Evolutionary conservation across 2,888 invertebrate species (phyloP), one percentile per base, ranked within the genome.

Genomic region (Clunio marinus): DNA sequence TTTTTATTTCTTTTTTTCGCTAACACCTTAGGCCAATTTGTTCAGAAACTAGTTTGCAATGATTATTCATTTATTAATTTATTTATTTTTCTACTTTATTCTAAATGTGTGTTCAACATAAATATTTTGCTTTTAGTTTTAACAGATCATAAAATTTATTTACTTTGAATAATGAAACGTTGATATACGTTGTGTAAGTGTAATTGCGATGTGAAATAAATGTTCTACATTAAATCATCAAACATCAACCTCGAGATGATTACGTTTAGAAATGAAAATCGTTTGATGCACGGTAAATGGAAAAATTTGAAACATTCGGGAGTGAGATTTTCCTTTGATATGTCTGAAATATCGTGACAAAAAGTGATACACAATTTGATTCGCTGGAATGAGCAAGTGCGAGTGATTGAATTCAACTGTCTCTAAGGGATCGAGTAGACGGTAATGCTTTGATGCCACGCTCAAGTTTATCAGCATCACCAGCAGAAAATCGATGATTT

Each of bases 401-500:
- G n/a, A 7, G 25, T n/a, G 1, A 25, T 58, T 10, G 13, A 67
- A 71, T 74, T 80, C 79, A 81, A 75, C 79, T 80, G 71, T 82
- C 81, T 74, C 86, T 84, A 72, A 87, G 80, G 70, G 87, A 87
- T 70, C 85, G 82, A 4, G 87, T 84, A 73, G 86, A 85, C 37
- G 86, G 83, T 71, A 86, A 80, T 51, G 55, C 15, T 22, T 32
- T 46, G 69, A 81, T 78, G 8, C 82, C 79, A 70, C 83, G 83
- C 69, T 86, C 82, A 71, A 86, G 79, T 70, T 83, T 85, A 73
- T 84, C 84, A 24, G 87, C 81, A 75, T 88, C 88, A 69, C 87
- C 88, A 8, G 88, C 83, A 45, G 88, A 88, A 76, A 86, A 86
- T 70, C 88, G 81, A 74, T 84, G 86, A 70, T 82, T 81, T 71